Conservation (phyloP, 2,797 vertebrate species). For the Oceanodroma leucorhoa region DNA sequence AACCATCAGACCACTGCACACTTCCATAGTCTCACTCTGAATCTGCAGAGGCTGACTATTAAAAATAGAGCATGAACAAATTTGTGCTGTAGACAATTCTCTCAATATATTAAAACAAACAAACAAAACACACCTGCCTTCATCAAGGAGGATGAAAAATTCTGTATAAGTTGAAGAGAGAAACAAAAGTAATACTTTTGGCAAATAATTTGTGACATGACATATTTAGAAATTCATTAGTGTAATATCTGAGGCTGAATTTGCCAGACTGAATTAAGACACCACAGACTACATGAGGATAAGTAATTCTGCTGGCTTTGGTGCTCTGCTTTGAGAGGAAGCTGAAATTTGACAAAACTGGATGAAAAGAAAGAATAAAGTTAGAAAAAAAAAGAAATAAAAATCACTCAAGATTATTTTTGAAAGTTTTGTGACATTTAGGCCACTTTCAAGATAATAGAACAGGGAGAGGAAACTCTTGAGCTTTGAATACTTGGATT, state of each 20-base stretch:
- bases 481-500: neutral
- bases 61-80: neutral
- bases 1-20: neutral
- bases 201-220: neutral
- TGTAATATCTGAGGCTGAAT: neutral
- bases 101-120: neutral
- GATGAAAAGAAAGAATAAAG: neutral
- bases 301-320: neutral
- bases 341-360: neutral
- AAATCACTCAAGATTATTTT: neutral
- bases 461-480: neutral
- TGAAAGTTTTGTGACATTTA: neutral
- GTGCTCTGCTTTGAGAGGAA: neutral
- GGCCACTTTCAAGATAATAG: neutral
- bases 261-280: neutral
- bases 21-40: neutral
- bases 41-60: neutral
- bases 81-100: neutral
- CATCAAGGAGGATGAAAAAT: neutral
- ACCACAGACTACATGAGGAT: accelerated
- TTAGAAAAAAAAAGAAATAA: neutral
- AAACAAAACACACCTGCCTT: neutral
- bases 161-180: neutral
- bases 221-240: neutral
- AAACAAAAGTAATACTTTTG: neutral